Evolutionary conservation across 2,113 vertebrate species (phyloP).

Genomic region (Phalacrocorax brasilianus): DNA sequence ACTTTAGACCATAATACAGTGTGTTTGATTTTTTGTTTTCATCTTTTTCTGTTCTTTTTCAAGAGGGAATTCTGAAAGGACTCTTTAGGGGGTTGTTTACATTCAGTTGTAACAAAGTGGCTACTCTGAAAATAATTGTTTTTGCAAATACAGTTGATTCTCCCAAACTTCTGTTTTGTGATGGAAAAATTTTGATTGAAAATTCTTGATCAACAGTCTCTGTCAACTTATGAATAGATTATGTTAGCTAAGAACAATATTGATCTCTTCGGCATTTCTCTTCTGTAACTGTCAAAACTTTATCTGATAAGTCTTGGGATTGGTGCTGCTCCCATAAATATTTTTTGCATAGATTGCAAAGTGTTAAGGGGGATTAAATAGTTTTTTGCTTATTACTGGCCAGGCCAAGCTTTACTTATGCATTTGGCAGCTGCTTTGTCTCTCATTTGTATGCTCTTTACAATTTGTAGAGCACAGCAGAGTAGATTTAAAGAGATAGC

Average conservation of each 20-base stretch:
- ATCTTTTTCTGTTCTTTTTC: background rate
- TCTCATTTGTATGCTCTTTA: background rate
- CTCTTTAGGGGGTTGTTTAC: accelerated
- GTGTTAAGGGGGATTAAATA: background rate
- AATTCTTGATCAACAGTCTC: background rate
- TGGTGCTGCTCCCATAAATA: background rate
- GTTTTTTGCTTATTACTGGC: background rate
- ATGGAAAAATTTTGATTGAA: background rate
- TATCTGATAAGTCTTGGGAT: background rate
- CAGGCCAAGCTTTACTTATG: background rate
- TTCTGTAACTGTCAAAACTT: background rate
- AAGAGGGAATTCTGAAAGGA: background rate
- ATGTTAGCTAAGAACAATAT: background rate
- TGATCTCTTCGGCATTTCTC: background rate
- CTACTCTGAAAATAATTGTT: background rate
- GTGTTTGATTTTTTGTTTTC: background rate
- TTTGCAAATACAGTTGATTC: background rate
- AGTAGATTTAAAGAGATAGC: background rate
- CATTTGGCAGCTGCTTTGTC: slow-evolving; percentile 18
- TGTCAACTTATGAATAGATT: background rate
- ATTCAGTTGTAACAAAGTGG: background rate
- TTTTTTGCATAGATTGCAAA: background rate
- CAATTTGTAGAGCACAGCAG: background rate
- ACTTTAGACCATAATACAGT: background rate
- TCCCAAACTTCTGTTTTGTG: background rate